Evolutionary conservation across 2,888 invertebrate genomes (phyloP), one percentile per base, ranked within the genome.

Genomic region (Elaeidobius kamerunicus): DNA sequence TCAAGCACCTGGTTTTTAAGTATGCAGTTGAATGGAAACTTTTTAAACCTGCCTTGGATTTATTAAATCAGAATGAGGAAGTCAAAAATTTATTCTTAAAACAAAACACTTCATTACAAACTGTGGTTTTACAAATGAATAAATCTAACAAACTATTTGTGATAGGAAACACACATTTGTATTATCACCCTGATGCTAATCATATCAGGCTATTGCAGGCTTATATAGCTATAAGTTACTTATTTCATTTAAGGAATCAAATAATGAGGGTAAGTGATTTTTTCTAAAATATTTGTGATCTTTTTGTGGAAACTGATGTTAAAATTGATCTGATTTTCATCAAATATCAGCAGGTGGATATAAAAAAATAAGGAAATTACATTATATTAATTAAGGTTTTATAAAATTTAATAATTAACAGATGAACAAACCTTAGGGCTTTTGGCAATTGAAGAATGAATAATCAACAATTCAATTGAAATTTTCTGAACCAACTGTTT

Each of bases 101-200:
- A 46, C 78, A 85, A 59, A 78, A 82, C 17, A 88, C 88, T 3
- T 81, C 82, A 2, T 70, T 84, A 17, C 83, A 85, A 73, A 81
- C 77, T 11, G 51, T 58, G 1, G 67, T 79, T 44, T 70, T 89
- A n/a, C 74, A 78, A 61, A 78, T 79, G 1, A 69, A 74, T 55
- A 79, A 80, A 11, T 77, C 77, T 52, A 73, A 74, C 2, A 71
- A 74, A 69, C 73, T 45, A 47, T 61, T 89, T 20, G 66, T 89
- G 30, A 64, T 73, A 17, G 93, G 85, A 11, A 95, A 93, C 67
- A 95, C 93, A 1, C 97, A 97, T 76, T 77, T 97, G 36, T 96
- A 91, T 74, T 96, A 92, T 67, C 91, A 91, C 69, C 93, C 94
- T 0, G 84, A 88, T 69, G 89, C 94, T 4, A 88, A 91, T 72